Conservation (phyloP, 2,113 vertebrate genomes). For the Parus major region DNA sequence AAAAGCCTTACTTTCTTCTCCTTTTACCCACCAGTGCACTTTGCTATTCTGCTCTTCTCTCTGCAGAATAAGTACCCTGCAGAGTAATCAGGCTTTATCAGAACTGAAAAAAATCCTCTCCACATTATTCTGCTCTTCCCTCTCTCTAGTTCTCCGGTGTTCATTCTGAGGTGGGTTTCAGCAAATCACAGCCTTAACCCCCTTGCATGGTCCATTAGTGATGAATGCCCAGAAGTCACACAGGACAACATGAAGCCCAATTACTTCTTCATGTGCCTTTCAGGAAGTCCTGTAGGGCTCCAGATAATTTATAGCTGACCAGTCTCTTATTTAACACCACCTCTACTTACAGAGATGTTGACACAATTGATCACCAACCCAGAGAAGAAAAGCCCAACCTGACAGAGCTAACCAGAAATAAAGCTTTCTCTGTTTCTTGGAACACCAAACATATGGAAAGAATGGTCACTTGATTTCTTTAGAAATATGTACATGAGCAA, state of each 20-base stretch:
- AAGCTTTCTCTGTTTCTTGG: conserved; percentile 62
- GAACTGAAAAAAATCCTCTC: neutral
- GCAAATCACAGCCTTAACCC: neutral
- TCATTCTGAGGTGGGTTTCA: neutral
- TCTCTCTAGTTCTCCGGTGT: neutral
- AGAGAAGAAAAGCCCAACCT: conserved; percentile 58
- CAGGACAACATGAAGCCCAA: conserved; percentile 60
- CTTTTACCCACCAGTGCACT: neutral
- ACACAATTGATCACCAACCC: conserved; percentile 5
- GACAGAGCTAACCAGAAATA: conserved; percentile 62
- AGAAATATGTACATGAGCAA: neutral
- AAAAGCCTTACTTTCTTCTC: neutral
- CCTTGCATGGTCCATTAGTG: conserved; percentile 73
- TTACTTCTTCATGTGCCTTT: conserved; percentile 66
- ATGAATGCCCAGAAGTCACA: conserved; percentile 53
- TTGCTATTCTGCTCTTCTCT: neutral
- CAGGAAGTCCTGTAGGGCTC: conserved; percentile 74
- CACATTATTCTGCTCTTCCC: neutral
- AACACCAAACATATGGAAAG: neutral
- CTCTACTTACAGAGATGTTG: neutral
- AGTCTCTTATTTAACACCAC: neutral
- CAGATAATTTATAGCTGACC: conserved; percentile 42
- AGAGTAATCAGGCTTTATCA: neutral
- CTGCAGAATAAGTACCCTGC: neutral
- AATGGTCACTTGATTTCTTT: neutral